Base-by-base conservation (phyloP, 2,888 invertebrate genomes). In the Agriopis leucophaearia region DNA sequence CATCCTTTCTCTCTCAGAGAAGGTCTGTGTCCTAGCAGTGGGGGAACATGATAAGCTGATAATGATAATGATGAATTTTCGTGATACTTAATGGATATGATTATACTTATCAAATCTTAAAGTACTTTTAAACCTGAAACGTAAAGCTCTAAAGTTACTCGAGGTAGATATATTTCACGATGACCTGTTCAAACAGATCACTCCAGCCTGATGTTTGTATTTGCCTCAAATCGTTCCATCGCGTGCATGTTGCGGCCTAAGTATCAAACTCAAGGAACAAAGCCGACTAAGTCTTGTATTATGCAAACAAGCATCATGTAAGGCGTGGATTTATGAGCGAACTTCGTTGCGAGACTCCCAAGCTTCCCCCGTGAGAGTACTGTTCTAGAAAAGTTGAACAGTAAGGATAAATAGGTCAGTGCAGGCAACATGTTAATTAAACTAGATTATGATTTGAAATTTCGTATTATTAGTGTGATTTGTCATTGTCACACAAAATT, bases 261-360 rank as follows among this genome's bases (percentile, higher is more conserved):
- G 70, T 88, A 90, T 90, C 91, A 91, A 91, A 90, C 89, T 89
- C 81, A 74, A 78, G 80, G 82, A 90, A 92, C 92, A 91, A 91
- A 90, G 90, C 85, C 81, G 82, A 79, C 89, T 90, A 88, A 91
- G 92, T 92, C 90, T 90, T 92, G 91, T 93, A 92, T 93, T 93
- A 93, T 93, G 92, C 92, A 93, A 93, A 93, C 92, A 89, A 88
- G 92, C 90, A 92, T 93, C 91, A 91, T 90, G 91, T 91, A 91
- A 92, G 91, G 92, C 89, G 88, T 88, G 88, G 92, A 93, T 93
- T 92, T 93, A 93, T 92, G 92, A 89, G 88, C 82, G 86, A 92
- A 93, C 90, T 93, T 93, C 87, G 88, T 87, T 85, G 86, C 79
- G 87, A 86, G 84, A 88, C 88, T 90, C 90, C 87, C 87, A 83